Conservation (phyloP, 2,797 vertebrate species). For the Phoeniculus purpureus region DNA sequence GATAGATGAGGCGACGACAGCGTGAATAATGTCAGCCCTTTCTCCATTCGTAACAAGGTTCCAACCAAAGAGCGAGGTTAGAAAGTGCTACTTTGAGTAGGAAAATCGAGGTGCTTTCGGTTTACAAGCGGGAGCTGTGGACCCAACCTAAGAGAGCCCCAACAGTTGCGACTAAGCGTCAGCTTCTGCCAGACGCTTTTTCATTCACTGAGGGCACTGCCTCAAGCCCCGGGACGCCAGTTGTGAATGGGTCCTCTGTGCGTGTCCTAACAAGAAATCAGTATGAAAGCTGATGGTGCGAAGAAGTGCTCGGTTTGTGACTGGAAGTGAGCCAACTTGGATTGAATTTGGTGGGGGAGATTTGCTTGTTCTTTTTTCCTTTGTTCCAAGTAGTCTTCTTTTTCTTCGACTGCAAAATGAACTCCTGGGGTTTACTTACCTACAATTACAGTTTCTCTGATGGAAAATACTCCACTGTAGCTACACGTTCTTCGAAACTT, state of each 20-base stretch:
- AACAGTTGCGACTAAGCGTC: background rate
- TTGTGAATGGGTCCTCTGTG: fast-evolving
- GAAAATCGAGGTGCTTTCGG: background rate
- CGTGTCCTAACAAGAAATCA: background rate
- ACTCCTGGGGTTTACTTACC: background rate
- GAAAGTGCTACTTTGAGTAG: background rate
- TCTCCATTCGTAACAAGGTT: background rate
- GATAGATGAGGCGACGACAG: background rate
- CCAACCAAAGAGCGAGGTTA: background rate
- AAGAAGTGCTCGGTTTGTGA: background rate
- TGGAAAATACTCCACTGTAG: background rate
- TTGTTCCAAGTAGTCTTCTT: background rate
- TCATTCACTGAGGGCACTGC: background rate
- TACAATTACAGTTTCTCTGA: background rate
- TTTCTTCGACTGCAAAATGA: background rate
- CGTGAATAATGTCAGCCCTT: no score
- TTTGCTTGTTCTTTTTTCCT: background rate
- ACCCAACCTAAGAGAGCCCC: background rate
- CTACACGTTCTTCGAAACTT: background rate
- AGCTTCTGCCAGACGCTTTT: background rate
- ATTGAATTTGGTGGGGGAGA: background rate
- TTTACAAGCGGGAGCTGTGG: background rate
- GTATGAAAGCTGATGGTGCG: background rate
- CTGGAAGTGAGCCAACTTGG: background rate
- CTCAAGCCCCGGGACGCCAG: background rate